phyloP scores from a whole-genome alignment of 2,797 vertebrate species.

The Pygocentrus nattereri region DNA sequence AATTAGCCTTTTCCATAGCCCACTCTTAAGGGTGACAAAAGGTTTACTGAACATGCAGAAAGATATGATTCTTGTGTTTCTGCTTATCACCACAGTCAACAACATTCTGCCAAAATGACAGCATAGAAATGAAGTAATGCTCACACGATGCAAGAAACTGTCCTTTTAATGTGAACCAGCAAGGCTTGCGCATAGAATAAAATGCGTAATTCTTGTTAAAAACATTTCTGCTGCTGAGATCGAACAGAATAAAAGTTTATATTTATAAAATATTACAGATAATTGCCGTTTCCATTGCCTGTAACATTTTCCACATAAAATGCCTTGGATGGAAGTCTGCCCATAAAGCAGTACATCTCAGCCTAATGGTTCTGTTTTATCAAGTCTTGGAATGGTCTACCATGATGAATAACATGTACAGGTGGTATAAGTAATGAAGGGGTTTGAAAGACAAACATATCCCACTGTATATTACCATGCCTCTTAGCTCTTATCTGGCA shows the following conservation, averaged over 20 bases:
- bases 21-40: neutral
- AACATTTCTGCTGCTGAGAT: neutral
- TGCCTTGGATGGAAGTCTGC: neutral
- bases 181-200: neutral
- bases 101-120: no score
- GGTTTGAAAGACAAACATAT: slow-evolving; percentile 49
- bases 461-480: slow-evolving; percentile 54
- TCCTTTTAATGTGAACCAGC: neutral
- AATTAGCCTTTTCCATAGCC: neutral
- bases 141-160: neutral
- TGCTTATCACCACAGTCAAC: no score
- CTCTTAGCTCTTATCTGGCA: slow-evolving; percentile 56
- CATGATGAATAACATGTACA: slow-evolving; percentile 19
- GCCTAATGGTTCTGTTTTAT: slow-evolving; percentile 13
- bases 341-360: neutral
- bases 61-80: no score
- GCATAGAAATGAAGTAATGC: neutral
- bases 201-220: neutral
- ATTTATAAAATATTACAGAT: neutral
- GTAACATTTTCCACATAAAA: neutral
- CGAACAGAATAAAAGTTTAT: neutral
- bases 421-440: slow-evolving; percentile 35
- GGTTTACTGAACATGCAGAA: no score
- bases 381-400: slow-evolving; percentile 1
- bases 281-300: neutral